phyloP scores from a whole-genome alignment of 2,888 invertebrate species.

The Callyntrura guangdongensis region DNA sequence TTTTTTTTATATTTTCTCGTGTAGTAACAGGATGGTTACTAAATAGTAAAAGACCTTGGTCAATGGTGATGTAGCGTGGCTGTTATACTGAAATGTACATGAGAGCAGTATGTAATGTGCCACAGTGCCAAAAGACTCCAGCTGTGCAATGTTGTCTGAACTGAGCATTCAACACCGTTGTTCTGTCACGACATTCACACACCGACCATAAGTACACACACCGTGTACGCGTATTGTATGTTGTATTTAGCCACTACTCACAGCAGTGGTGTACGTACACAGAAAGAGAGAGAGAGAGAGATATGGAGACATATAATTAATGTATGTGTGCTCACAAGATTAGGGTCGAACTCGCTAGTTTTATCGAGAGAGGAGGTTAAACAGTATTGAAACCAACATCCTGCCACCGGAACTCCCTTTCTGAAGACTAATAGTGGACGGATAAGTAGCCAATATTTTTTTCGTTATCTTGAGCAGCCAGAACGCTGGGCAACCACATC shows the following conservation, averaged over 20 bases:
- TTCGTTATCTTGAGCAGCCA: constrained; percentile 73
- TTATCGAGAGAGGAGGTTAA: constrained; percentile 70
- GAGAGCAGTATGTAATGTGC: constrained; percentile 19
- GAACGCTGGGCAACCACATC: constrained; percentile 16
- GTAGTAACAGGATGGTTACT: constrained; percentile 34
- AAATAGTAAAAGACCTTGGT: constrained; percentile 67
- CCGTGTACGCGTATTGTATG: neutral
- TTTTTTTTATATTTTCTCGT: constrained; percentile 35
- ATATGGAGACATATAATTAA: constrained; percentile 71
- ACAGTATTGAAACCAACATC: constrained; percentile 74
- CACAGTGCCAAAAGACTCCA: constrained; percentile 56
- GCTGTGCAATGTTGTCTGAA: constrained; percentile 54
- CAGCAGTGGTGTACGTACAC: neutral
- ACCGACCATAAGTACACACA: constrained; percentile 10
- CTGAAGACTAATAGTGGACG: constrained; percentile 72
- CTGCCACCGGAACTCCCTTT: constrained; percentile 78
- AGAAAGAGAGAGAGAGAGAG: neutral
- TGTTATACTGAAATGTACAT: constrained; percentile 12
- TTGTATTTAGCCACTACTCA: neutral
- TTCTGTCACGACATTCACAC: constrained; percentile 63
- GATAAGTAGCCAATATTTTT: constrained; percentile 78
- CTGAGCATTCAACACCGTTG: constrained; percentile 68
- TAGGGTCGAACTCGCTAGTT: constrained; percentile 58
- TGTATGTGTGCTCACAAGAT: constrained; percentile 76
- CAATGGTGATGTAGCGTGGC: constrained; percentile 29